Percentiles rank a stretch among this genome's conserved stretches.
These are phyloP conservation scores for Campoletis sonorensis DNA, from an alignment of 1,140 invertebrate species.

Conservation along the genomic window DNA sequence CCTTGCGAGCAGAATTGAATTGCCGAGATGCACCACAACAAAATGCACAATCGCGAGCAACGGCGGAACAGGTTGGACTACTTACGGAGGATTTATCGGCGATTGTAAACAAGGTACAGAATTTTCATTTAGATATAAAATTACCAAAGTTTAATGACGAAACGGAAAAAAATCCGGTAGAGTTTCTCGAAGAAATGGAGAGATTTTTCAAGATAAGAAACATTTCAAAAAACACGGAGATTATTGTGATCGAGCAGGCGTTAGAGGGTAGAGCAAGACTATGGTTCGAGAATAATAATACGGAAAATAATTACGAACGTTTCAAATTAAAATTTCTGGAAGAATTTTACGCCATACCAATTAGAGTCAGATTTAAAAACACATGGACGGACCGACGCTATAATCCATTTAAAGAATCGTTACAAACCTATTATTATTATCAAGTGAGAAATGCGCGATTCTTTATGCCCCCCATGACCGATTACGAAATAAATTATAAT, in stretches of 20 bases:
- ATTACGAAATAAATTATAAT: constrained; percentile 53
- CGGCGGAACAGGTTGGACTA: background rate
- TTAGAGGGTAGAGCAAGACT: no score
- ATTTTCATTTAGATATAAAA: no score
- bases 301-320: background rate
- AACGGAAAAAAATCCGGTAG: no score
- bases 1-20: background rate
- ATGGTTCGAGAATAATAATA: no score
- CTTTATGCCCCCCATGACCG: constrained; percentile 46
- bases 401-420: constrained; percentile 27
- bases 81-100: background rate
- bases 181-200: no score
- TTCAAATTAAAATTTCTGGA: no score
- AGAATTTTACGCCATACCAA: constrained; percentile 51
- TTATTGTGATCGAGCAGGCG: no score
- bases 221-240: no score
- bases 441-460: constrained; percentile 49
- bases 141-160: no score
- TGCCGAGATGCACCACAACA: background rate
- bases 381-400: constrained; percentile 45
- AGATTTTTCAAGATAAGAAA: no score
- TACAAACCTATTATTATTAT: no score
- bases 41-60: background rate
- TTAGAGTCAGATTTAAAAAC: constrained; percentile 48
- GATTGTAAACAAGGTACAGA: no score